Evolutionary conservation across 37 sponge, comb jelly and placozoan genomes (phyloP).

Genomic region (Axinella damicornis): DNA sequence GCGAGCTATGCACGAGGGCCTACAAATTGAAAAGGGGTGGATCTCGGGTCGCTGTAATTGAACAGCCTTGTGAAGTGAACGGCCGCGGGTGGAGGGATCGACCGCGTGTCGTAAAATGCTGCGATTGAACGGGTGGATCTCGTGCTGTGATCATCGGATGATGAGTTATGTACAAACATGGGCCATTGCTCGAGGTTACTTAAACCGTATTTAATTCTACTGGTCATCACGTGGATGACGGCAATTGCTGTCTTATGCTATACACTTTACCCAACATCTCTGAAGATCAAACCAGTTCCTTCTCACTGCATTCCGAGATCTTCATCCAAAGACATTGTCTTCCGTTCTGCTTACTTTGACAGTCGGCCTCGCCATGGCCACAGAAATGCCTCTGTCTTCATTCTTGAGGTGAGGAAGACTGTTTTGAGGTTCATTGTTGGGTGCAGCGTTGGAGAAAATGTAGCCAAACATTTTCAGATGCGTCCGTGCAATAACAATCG

Average conservation of each 20-base stretch:
- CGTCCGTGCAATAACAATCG: not conserved
- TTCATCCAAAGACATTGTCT: not conserved
- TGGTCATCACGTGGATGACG: too few relatives aligned
- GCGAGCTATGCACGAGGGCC: too few relatives aligned
- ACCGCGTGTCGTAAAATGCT: too few relatives aligned
- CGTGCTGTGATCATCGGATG: too few relatives aligned
- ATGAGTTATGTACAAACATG: not conserved
- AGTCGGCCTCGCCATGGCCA: not conserved
- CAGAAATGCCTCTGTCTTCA: conserved; percentile 2
- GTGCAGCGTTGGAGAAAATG: not conserved
- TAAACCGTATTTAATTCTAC: too few relatives aligned
- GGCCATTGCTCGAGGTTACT: not conserved
- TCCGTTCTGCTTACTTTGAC: conserved; percentile 19
- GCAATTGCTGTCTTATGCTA: not conserved
- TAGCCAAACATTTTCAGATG: not conserved
- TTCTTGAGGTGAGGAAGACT: not conserved
- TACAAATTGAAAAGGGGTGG: too few relatives aligned
- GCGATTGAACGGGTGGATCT: too few relatives aligned
- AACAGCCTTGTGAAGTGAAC: too few relatives aligned
- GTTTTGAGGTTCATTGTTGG: not conserved
- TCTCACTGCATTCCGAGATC: not conserved
- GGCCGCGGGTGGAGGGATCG: too few relatives aligned
- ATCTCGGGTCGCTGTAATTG: too few relatives aligned
- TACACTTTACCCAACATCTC: not conserved
- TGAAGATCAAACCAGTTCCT: too few relatives aligned